Conservation (phyloP, 2,888 invertebrate species). For the Trissonchulus latispiculum region DNA sequence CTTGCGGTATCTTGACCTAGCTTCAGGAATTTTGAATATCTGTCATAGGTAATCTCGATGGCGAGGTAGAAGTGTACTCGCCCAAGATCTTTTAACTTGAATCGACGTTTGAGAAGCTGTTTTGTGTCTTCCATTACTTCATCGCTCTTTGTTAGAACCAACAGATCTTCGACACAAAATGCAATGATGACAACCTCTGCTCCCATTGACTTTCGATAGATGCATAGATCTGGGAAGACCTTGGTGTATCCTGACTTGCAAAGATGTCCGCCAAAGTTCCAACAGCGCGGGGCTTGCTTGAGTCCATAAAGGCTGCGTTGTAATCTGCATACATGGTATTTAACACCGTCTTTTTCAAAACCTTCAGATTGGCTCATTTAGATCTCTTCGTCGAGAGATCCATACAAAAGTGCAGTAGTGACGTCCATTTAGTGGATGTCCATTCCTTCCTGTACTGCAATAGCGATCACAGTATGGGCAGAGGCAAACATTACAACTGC, state of each 20-base stretch:
- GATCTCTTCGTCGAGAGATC: conserved; percentile 28
- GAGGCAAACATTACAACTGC: conserved; percentile 28
- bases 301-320: conserved; percentile 26
- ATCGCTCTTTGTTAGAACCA: neutral
- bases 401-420: conserved; percentile 21
- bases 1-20: neutral
- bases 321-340: neutral
- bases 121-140: neutral
- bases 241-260: too few species aligned
- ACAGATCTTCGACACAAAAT: neutral
- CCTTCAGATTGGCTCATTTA: conserved; percentile 31
- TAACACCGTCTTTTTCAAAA: conserved; percentile 5
- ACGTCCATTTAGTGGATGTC: conserved; percentile 7
- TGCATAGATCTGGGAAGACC: neutral
- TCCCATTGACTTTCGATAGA: neutral
- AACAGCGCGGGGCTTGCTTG: conserved; percentile 27
- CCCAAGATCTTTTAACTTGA: conserved; percentile 9
- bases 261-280: too few species aligned
- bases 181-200: neutral
- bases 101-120: neutral
- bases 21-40: neutral
- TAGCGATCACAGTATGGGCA: conserved; percentile 27
- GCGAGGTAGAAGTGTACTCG: neutral
- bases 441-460: conserved; percentile 23
- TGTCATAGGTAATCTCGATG: neutral